Evolutionary conservation across 2,797 vertebrate species (phyloP), one percentile per base, ranked within the genome.

Genomic region (Galago senegalensis): DNA sequence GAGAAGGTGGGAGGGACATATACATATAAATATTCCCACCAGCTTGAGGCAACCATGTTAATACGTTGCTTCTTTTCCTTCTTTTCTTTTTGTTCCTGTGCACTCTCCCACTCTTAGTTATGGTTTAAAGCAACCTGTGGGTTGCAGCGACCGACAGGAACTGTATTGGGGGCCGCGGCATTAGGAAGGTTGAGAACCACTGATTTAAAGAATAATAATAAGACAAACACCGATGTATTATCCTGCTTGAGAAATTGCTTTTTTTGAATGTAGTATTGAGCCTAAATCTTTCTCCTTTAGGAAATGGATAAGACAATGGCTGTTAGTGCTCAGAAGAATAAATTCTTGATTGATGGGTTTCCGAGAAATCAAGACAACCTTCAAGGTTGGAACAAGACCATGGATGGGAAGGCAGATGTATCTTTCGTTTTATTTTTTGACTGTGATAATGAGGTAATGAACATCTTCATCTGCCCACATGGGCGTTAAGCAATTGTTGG

Each of bases 351-450:
- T 92, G 99, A 99, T 91, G 99, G 99, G 60, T 99, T 99, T 97
- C 99, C 99, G 72, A 99, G 99, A 86, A 99, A 99, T 88, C 98
- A 99, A 98, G 99, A 99, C 98, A 99, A 99, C 98, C 99, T 99
- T 92, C 98, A 99, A 97, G 99, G 99, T 46, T 99, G 99, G 99
- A 99, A 98, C 79, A 98, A 53, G 3, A 99, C 98, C 92, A 99
- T 99, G 99, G 99, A 99, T 37, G 99, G 98, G 96, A 99, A 99
- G 96, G 99, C 99, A 1, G 99, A 99, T 87, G 99, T 99, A 97
- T 99, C 99, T 97, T 99, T 99, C 97, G 99, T 99, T 98, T 99
- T 99, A 65, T 99, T 99, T 98, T 99, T 99, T 97, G 99, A 99
- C 98, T 99, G 99, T 96, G 95, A 99, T 98, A 99, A 99, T 94